Evolutionary conservation across 2,888 invertebrate genomes (phyloP).

Genomic region (Amphipyra tragopoginis): DNA sequence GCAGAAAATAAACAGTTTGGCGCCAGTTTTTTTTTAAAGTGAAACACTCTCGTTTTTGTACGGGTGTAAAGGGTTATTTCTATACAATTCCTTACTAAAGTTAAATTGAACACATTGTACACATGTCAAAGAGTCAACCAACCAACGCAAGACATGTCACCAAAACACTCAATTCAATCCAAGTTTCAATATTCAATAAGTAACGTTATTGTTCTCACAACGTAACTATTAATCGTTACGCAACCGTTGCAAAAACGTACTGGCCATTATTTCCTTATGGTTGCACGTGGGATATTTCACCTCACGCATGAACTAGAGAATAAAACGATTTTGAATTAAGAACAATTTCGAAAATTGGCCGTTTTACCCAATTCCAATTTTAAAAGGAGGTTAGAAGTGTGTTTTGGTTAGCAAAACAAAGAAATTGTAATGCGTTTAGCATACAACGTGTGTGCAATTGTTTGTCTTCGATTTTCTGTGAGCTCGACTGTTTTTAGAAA

Average conservation of each 20-base stretch:
- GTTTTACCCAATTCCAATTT: constrained; percentile 35
- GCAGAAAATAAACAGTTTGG: too few relatives aligned
- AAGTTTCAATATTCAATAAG: constrained; percentile 14
- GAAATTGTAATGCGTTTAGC: constrained; percentile 20
- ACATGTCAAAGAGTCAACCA: too few relatives aligned
- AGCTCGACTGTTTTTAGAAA: background rate
- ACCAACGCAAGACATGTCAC: too few relatives aligned
- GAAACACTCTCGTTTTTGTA: too few relatives aligned
- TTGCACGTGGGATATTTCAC: constrained; percentile 44
- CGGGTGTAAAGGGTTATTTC: too few relatives aligned
- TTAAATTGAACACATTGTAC: too few relatives aligned
- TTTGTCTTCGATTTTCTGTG: background rate
- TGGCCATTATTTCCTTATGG: constrained; percentile 51
- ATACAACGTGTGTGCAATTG: background rate
- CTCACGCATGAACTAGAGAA: constrained; percentile 49
- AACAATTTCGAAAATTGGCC: constrained; percentile 48
- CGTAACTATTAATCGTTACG: constrained; percentile 33
- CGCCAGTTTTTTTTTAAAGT: too few relatives aligned
- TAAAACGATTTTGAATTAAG: constrained; percentile 46
- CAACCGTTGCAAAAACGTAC: constrained; percentile 41
- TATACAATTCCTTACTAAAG: too few relatives aligned
- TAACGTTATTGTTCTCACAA: constrained; percentile 28
- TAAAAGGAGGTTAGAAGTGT: constrained; percentile 24
- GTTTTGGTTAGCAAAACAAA: constrained; percentile 26
- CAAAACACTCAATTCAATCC: constrained; percentile 14